A percentile compares a stretch with the other conserved stretches of the same genome.
phyloP scores from a whole-genome alignment of 1,140 invertebrate species.

The Cotesia chilonis region DNA sequence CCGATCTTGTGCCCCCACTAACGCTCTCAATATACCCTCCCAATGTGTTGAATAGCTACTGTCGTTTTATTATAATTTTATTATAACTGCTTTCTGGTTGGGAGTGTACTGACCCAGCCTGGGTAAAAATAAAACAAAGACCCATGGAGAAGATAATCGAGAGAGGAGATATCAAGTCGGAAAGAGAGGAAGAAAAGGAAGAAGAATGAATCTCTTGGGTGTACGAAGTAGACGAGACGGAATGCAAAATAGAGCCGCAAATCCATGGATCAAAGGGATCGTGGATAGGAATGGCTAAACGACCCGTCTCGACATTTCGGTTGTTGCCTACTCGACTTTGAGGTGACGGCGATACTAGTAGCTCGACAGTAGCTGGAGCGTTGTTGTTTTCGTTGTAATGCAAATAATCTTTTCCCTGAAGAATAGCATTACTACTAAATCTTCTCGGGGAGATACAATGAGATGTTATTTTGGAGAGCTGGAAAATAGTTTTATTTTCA shows the following conservation, averaged over 20 bases:
- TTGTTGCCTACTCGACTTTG: slow-evolving; percentile 40
- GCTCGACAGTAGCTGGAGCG: not conserved
- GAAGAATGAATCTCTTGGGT: slow-evolving; percentile 35
- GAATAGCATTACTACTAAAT: no score
- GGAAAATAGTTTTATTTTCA: no score
- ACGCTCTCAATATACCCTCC: slow-evolving; percentile 40
- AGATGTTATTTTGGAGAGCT: no score
- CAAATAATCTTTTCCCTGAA: slow-evolving; percentile 22
- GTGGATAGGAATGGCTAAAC: slow-evolving; percentile 43
- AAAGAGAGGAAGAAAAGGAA: slow-evolving; percentile 9
- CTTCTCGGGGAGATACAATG: no score
- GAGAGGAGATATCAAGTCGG: slow-evolving; percentile 1
- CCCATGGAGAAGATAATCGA: slow-evolving; percentile 16
- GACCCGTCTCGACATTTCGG: slow-evolving; percentile 49
- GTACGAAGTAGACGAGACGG: slow-evolving; percentile 49
- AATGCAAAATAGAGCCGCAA: slow-evolving; percentile 59
- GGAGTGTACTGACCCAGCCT: no score
- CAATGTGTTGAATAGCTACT: not conserved
- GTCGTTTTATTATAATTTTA: not conserved
- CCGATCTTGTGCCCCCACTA: slow-evolving; percentile 39
- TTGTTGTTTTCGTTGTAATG: slow-evolving; percentile 24
- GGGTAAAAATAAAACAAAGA: slow-evolving; percentile 20
- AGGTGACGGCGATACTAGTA: slow-evolving; percentile 1
- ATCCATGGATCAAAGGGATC: slow-evolving; percentile 47
- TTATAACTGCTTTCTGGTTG: not conserved